Percentiles rank a stretch among this genome's conserved stretches.
Evolutionary conservation across 2,113 vertebrate genomes (phyloP).

Genomic region (Columbina picui): DNA sequence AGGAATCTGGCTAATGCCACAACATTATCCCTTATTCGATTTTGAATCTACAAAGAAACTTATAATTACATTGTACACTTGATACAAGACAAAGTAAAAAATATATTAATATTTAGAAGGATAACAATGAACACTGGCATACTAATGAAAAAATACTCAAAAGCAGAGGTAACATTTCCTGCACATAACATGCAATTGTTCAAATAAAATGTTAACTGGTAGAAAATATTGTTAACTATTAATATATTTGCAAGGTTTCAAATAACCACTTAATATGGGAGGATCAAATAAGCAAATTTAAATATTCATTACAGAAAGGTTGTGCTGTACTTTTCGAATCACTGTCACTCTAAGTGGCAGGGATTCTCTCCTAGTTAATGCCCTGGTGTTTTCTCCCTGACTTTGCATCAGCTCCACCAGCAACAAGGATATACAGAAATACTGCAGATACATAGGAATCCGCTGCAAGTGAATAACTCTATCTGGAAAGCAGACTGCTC

Average conservation of each 20-base stretch:
- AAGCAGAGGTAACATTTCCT: neutral
- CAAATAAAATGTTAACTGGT: neutral
- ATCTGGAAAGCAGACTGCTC: neutral
- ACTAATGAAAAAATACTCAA: neutral
- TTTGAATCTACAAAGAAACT: slow-evolving; percentile 75
- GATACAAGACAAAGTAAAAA: neutral
- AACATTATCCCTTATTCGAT: slow-evolving; percentile 76
- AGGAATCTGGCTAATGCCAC: slow-evolving; percentile 75
- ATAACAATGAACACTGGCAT: neutral
- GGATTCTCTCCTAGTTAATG: neutral
- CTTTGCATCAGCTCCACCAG: neutral
- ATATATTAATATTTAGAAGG: neutral
- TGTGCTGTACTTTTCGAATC: neutral
- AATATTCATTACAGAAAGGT: neutral
- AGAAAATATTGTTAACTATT: neutral
- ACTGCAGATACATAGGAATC: too few species aligned
- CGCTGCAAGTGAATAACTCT: neutral
- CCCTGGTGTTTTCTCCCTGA: neutral
- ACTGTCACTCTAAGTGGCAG: neutral
- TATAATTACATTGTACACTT: neutral
- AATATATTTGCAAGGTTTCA: neutral
- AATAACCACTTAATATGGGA: fast-evolving
- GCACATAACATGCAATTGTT: neutral
- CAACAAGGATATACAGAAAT: neutral
- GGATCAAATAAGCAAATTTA: neutral